Conservation (phyloP, 2,888 invertebrate species). For the Apamea crenata region DNA sequence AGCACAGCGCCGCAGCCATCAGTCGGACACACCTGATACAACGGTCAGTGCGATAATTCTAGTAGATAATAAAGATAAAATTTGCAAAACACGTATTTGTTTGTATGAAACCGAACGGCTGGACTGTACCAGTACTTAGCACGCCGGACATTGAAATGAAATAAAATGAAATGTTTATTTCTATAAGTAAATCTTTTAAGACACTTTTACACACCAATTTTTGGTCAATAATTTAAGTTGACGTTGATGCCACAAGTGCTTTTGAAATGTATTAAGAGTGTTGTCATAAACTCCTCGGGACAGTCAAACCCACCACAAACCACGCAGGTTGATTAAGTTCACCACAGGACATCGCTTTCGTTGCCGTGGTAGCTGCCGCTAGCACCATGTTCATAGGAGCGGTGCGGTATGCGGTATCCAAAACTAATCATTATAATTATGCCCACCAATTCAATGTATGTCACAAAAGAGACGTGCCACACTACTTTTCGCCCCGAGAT, state of each 20-base stretch:
- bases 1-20: neutral
- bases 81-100: too few species aligned
- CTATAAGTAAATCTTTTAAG: neutral
- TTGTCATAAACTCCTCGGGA: neutral
- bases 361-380: too few species aligned
- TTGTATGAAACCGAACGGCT: too few species aligned
- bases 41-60: too few species aligned
- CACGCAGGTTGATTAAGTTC: neutral
- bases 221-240: neutral
- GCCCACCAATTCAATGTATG: neutral
- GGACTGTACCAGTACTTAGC: neutral
- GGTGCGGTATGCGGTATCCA: neutral
- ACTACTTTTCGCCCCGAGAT: constrained; percentile 39
- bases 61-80: too few species aligned
- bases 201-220: too few species aligned
- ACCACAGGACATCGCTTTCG: too few species aligned
- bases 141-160: neutral
- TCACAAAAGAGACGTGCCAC: constrained; percentile 11
- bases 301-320: neutral
- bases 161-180: too few species aligned
- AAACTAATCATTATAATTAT: neutral
- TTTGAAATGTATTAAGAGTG: neutral
- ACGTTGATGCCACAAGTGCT: neutral
- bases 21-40: too few species aligned
- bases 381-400: neutral